A percentile compares a stretch with the other conserved stretches of the same genome.
These are phyloP conservation scores for Zaprionus nigranus DNA, from an alignment of 1,140 invertebrate genomes.

Conservation along the genomic window DNA sequence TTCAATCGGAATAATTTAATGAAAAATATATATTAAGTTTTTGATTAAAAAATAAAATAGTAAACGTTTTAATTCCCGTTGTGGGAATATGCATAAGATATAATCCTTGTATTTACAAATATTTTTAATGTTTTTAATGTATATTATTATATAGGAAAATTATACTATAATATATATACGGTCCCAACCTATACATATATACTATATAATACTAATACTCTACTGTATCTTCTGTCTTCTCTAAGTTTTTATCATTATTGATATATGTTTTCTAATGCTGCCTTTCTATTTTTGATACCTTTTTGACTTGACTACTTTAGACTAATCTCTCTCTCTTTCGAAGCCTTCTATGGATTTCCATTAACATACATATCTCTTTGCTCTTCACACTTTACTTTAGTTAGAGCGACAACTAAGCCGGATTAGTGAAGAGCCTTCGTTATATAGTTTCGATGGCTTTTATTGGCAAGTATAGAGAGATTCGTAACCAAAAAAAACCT, in stretches of 20 bases:
- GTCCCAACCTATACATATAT: neutral
- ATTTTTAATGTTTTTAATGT: neutral
- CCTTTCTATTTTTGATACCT: neutral
- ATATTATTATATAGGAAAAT: neutral
- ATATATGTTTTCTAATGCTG: neutral
- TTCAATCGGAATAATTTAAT: neutral
- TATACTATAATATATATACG: neutral
- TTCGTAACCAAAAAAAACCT: neutral
- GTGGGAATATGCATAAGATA: neutral
- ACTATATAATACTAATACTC: no score
- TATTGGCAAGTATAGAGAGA: neutral
- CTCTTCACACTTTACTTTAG: neutral
- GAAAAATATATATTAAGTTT: neutral
- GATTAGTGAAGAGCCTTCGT: neutral
- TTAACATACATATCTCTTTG: no score
- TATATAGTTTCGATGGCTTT: neutral
- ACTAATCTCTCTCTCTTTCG: neutral
- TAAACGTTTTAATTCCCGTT: neutral
- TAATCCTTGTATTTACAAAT: neutral
- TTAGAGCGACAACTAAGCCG: neutral
- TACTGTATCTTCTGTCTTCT: neutral
- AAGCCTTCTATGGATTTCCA: neutral
- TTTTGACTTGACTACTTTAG: no score
- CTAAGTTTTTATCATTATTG: neutral
- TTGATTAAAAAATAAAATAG: neutral